phyloP scores from a whole-genome alignment of 2,113 vertebrate species.

The Zapus hudsonius region DNA sequence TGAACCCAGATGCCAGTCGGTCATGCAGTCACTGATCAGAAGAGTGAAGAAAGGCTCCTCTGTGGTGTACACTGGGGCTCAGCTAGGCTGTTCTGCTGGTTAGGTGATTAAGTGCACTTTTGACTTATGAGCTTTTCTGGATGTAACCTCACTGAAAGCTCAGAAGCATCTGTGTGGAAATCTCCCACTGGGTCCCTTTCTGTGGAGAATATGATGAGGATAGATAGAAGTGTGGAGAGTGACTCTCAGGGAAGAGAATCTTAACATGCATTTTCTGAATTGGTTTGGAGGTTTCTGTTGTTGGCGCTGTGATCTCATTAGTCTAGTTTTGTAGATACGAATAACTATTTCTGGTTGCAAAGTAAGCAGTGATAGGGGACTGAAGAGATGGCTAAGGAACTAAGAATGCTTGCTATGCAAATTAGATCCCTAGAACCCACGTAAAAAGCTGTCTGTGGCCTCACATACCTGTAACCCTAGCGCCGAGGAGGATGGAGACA shows the following conservation, averaged over 20 bases:
- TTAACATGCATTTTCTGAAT: not conserved
- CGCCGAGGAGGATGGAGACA: too few relatives aligned
- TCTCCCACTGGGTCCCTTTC: not conserved
- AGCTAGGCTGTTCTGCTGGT: not conserved
- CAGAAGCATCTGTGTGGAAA: not conserved
- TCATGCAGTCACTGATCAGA: too few relatives aligned
- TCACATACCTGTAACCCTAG: too few relatives aligned
- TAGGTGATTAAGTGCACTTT: not conserved
- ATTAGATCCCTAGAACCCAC: too few relatives aligned
- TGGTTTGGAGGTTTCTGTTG: not conserved
- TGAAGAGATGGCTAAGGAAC: too few relatives aligned
- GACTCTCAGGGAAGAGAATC: not conserved
- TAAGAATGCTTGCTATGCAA: too few relatives aligned
- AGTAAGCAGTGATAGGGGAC: not conserved
- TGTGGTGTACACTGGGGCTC: not conserved
- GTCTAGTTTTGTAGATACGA: not conserved
- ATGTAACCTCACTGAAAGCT: not conserved
- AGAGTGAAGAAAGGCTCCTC: not conserved
- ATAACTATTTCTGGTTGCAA: not conserved
- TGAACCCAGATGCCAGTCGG: not conserved
- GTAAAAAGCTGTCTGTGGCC: too few relatives aligned
- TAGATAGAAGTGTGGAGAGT: not conserved
- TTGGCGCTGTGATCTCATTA: not conserved
- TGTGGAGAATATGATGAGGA: not conserved
- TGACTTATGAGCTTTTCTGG: not conserved